Conservation (phyloP, 92 coral and sea anemone species). For the Epizoanthus fatuus region DNA sequence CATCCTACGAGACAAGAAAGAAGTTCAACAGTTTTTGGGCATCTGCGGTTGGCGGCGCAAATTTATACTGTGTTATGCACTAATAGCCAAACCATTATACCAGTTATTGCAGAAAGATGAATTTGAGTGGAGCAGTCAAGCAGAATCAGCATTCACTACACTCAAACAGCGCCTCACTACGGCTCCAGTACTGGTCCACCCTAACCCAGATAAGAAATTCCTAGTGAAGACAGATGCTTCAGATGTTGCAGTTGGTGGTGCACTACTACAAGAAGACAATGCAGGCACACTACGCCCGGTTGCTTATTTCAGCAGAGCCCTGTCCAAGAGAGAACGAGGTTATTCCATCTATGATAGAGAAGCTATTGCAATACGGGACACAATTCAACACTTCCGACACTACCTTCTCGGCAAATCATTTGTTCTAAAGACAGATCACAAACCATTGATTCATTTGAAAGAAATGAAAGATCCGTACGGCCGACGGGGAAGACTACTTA, state of each 20-base stretch:
- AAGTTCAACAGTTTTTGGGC: constrained; percentile 39
- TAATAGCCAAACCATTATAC: constrained; percentile 43
- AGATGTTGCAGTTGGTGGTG: constrained; percentile 34
- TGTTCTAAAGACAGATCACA: constrained; percentile 28
- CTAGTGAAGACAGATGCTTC: constrained; percentile 32
- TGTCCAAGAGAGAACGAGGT: constrained; percentile 36
- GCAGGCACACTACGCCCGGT: constrained; percentile 18
- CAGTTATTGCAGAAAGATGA: constrained; percentile 14
- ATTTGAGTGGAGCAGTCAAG: constrained; percentile 13
- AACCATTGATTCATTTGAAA: constrained; percentile 19
- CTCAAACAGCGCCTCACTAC: constrained; percentile 28
- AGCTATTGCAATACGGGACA: constrained; percentile 47
- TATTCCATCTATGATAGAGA: constrained; percentile 48
- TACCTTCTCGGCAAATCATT: constrained; percentile 21
- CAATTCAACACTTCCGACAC: constrained; percentile 40
- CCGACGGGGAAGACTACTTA: constrained; percentile 53
- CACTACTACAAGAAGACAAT: background rate
- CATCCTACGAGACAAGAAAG: constrained; percentile 1
- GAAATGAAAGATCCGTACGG: constrained; percentile 54
- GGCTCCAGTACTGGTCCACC: constrained; percentile 39
- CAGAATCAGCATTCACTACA: constrained; percentile 17
- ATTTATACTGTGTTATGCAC: constrained; percentile 44
- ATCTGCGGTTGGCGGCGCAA: constrained; percentile 55
- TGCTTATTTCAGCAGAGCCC: constrained; percentile 41
- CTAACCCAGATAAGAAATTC: constrained; percentile 23